Base-by-base conservation (phyloP, 2,888 invertebrate species). In the Urechis unicinctus region DNA sequence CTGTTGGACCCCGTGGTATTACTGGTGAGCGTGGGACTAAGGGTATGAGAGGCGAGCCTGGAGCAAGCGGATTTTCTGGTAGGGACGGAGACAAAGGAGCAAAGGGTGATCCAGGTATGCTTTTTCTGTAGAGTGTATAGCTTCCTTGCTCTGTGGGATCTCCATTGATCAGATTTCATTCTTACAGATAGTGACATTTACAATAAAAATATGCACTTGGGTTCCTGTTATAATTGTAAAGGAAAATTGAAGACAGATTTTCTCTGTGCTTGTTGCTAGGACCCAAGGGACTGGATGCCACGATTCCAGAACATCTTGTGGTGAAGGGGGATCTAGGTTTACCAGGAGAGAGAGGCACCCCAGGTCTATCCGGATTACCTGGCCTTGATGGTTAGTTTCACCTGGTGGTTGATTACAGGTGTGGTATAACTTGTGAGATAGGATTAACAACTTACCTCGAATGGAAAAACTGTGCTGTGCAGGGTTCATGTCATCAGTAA, bases 11-110 rank as follows among this genome's bases (percentile, higher is more conserved):
- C 3, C 55, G 54, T 45, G 62, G 62, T n/a, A 13, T 36, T 9
- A 36, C 36, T 36, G 36, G 36, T 36, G 5, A 13, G 9, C 42
- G 48, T 4, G 62, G 62, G 29, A 22, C 25, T 25, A 58, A 53
- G 30, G 62, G 62, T 29, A 49, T 55, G 42, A 17, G 28, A 17
- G 62, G 62, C n/a, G 26, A 45, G 24, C 43, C 53, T 29, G 62
- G 62, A 17, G 3, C 22, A 21, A 25, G 45, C 2, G 63, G 63
- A 21, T n/a, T 29, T 29, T 29, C 52, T 46, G 61, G 61, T 25
- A 9, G 17, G 25, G 51, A 51, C 13, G 61, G 61, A 29, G 36
- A 13, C 9, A 9, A 9, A 36, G 36, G 36, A 36, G 36, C 36
- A 9, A 36, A 9, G 9, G 36, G 36, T 36, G 36, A 9, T 36